Percentiles rank a stretch among this genome's conserved stretches.
These are phyloP conservation scores for Spermophilus dauricus DNA, from an alignment of 2,113 vertebrate genomes.

Conservation along the genomic window DNA sequence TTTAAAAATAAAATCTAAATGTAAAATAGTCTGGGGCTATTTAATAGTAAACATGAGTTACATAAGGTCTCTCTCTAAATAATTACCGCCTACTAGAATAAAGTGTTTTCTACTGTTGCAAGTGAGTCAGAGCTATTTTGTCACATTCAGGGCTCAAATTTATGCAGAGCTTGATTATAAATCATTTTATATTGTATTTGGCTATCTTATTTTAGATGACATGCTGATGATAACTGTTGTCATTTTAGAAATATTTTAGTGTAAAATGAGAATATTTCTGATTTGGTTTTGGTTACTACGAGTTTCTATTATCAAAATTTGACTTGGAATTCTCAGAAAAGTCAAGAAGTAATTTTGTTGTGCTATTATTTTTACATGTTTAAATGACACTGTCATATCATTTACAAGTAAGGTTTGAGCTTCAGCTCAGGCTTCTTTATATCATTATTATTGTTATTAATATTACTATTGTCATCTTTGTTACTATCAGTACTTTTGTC, in stretches of 20 bases:
- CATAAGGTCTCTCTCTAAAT: conserved; percentile 22
- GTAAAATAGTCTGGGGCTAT: conserved; percentile 22
- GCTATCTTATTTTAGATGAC: neutral
- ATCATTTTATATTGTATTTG: conserved; percentile 14
- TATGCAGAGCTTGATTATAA: neutral
- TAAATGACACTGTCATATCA: neutral
- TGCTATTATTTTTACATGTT: neutral
- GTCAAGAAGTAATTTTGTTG: neutral
- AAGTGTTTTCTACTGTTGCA: neutral
- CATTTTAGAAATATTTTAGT: neutral
- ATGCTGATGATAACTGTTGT: neutral
- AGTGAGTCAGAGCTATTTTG: conserved; percentile 30
- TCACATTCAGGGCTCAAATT: neutral
- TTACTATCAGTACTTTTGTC: neutral
- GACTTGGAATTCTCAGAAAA: conserved; percentile 32
- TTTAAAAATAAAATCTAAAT: conserved; percentile 60
- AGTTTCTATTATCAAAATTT: conserved; percentile 47
- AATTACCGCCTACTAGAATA: conserved; percentile 55
- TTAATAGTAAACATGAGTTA: conserved; percentile 51
- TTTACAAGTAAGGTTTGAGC: neutral
- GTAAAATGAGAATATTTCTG: neutral
- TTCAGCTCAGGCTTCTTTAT: neutral
- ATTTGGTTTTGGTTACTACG: neutral
- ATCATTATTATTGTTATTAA: neutral
- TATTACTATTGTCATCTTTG: neutral